These are phyloP conservation scores for Formica aserva DNA, from an alignment of 2,888 invertebrate species.

Conservation along the genomic window DNA sequence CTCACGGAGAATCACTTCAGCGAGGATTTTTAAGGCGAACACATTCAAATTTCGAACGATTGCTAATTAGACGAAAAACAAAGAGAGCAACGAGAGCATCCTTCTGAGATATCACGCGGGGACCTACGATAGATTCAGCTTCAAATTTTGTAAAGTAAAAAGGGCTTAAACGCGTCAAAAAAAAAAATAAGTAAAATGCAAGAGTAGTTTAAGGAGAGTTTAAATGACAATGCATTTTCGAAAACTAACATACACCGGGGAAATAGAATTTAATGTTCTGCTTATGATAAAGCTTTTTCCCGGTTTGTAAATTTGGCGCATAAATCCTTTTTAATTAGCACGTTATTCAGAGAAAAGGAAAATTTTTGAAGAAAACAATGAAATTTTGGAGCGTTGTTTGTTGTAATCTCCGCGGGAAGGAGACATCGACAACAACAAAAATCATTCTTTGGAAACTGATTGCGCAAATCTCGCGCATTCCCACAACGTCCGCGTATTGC, in stretches of 20 bases:
- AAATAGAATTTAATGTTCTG: background rate
- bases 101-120: background rate
- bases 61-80: background rate
- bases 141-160: conserved; percentile 44
- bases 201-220: background rate
- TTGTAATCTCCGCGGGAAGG: conserved; percentile 5
- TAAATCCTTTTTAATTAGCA: conserved; percentile 20
- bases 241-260: background rate
- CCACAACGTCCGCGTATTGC: conserved; percentile 66
- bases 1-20: background rate
- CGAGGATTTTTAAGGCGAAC: conserved; percentile 28
- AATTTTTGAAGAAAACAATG: background rate
- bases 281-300: background rate
- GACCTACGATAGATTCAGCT: background rate
- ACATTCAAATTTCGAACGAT: conserved; percentile 22
- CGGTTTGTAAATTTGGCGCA: background rate
- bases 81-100: conserved; percentile 10
- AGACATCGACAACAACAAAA: conserved; percentile 29
- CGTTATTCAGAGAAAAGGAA: background rate
- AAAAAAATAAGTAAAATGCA: fast-evolving
- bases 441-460: conserved; percentile 53
- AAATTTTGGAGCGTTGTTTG: conserved; percentile 19
- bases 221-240: background rate
- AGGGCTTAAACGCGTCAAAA: conserved; percentile 12
- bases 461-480: conserved; percentile 26